These are phyloP conservation scores for Etia nguti DNA, from an alignment of 2,113 vertebrate genomes.

Conservation along the genomic window DNA sequence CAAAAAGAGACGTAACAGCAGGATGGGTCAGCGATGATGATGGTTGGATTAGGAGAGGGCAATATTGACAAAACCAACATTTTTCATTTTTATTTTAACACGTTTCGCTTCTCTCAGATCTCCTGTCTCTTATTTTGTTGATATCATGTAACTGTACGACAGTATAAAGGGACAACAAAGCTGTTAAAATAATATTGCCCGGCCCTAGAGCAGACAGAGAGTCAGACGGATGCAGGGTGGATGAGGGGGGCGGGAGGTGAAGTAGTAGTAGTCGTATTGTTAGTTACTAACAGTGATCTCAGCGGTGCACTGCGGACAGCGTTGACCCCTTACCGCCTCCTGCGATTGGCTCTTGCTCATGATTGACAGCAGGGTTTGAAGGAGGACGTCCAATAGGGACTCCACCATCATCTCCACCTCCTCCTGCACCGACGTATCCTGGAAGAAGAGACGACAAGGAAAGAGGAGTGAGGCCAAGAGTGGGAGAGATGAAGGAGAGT, in stretches of 20 bases:
- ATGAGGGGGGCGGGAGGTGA: slow-evolving; percentile 48
- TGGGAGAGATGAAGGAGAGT: neutral
- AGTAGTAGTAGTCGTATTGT: slow-evolving; percentile 83
- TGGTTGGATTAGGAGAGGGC: neutral
- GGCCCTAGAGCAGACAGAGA: neutral
- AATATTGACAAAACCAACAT: neutral
- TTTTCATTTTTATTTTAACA: neutral
- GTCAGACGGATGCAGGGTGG: neutral
- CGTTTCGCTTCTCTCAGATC: rapidly evolving
- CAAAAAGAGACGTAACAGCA: neutral
- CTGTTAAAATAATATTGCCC: neutral
- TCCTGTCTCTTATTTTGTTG: rapidly evolving
- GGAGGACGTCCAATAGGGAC: slow-evolving; percentile 96
- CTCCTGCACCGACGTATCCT: slow-evolving; percentile 93
- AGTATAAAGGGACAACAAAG: neutral
- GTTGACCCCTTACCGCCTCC: slow-evolving; percentile 99
- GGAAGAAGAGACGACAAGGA: neutral
- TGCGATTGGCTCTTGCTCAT: slow-evolving; percentile 98
- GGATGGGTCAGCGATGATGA: neutral
- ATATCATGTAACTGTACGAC: rapidly evolving
- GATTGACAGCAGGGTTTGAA: slow-evolving; percentile 94
- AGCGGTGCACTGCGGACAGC: slow-evolving; percentile 99
- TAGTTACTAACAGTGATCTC: slow-evolving; percentile 99
- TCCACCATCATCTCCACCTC: slow-evolving; percentile 99
- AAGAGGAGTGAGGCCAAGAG: neutral